phyloP scores from a whole-genome alignment of 2,113 vertebrate genomes.

The Lanius ludovicianus region DNA sequence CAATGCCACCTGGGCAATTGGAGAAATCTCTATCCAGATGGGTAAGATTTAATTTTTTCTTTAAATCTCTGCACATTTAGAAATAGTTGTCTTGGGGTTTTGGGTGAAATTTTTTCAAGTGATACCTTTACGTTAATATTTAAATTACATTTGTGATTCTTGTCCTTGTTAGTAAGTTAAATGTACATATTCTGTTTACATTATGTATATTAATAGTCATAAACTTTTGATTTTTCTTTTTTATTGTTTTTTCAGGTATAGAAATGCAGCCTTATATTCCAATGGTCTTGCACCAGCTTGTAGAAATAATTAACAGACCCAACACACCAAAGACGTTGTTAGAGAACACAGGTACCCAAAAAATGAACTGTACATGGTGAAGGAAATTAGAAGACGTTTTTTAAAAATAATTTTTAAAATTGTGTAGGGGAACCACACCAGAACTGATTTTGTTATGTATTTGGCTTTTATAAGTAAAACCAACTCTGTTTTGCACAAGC shows the following conservation, averaged over 20 bases:
- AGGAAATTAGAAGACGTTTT: not conserved
- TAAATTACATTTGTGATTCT: not conserved
- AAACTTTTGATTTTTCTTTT: conserved; percentile 15
- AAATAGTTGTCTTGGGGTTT: not conserved
- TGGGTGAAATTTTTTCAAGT: not conserved
- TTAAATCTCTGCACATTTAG: not conserved
- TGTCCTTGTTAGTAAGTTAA: not conserved
- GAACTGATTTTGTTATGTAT: not conserved
- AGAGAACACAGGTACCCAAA: conserved; percentile 98
- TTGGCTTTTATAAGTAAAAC: conserved; percentile 31
- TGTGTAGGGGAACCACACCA: conserved; percentile 42
- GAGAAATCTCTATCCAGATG: conserved; percentile 98
- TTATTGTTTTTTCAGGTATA: conserved; percentile 78
- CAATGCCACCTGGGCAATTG: conserved; percentile 98
- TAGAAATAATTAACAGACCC: conserved; percentile 99
- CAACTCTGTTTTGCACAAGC: conserved; percentile 43
- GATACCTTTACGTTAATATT: not conserved
- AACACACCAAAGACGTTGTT: conserved; percentile 99
- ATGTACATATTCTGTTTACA: not conserved
- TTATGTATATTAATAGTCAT: conserved; percentile 7
- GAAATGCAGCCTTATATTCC: conserved; percentile 97
- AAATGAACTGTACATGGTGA: conserved; percentile 70
- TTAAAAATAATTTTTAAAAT: not conserved
- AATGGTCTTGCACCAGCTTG: conserved; percentile 96
- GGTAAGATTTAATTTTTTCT: conserved; percentile 72